phyloP scores from a whole-genome alignment of 1,140 invertebrate species.

The Drosophila asahinai region DNA sequence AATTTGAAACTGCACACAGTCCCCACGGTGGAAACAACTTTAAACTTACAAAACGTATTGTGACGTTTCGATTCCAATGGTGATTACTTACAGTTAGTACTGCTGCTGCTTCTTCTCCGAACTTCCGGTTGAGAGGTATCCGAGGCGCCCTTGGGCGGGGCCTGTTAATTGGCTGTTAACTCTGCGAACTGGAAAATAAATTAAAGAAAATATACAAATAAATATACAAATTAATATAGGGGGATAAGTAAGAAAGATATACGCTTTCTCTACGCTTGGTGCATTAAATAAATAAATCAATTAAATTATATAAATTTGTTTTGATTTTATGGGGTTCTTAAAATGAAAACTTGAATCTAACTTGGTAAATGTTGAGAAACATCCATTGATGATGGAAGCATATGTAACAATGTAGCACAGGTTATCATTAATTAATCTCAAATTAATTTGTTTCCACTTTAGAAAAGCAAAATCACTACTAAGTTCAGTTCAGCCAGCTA shows the following conservation, averaged over 20 bases:
- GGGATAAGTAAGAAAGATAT: too few species aligned
- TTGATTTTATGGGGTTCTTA: too few species aligned
- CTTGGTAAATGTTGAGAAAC: too few species aligned
- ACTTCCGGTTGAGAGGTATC: constrained; percentile 50
- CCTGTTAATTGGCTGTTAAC: constrained; percentile 69
- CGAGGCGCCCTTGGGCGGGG: constrained; percentile 71
- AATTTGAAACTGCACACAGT: constrained; percentile 11
- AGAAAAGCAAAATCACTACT: too few species aligned
- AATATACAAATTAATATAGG: background rate
- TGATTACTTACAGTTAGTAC: constrained; percentile 41
- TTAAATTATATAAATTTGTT: too few species aligned
- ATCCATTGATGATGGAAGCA: too few species aligned
- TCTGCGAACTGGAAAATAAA: constrained; percentile 50
- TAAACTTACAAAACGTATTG: constrained; percentile 29
- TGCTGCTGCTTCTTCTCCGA: constrained; percentile 13
- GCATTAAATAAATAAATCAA: too few species aligned
- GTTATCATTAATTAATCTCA: too few species aligned
- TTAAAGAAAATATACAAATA: background rate
- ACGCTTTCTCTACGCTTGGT: too few species aligned
- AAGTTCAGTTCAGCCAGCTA: too few species aligned
- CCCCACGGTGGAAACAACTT: constrained; percentile 13
- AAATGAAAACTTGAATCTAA: background rate
- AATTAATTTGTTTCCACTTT: too few species aligned
- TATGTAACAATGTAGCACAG: too few species aligned
- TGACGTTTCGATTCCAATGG: constrained; percentile 37